These are phyloP conservation scores for Apodemia duryi DNA, from an alignment of 2,888 invertebrate genomes.

Conservation along the genomic window DNA sequence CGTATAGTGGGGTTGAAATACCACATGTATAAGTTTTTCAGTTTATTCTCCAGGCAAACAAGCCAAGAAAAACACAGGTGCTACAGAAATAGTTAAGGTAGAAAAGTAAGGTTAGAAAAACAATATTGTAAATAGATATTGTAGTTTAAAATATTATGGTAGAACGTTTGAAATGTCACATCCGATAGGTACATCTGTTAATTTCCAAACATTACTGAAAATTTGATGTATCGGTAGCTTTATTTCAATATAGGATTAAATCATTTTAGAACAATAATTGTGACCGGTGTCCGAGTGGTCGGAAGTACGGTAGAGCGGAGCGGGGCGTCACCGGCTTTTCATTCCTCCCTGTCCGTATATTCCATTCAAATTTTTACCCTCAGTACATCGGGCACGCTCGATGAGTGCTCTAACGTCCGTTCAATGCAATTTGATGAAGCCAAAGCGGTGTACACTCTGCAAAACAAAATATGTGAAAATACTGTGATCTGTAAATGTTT, in stretches of 20 bases:
- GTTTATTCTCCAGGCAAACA: no score
- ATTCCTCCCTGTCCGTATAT: conserved; percentile 52
- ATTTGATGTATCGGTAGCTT: conserved; percentile 40
- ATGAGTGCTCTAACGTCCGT: conserved; percentile 71
- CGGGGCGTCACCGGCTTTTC: conserved; percentile 49
- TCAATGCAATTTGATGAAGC: conserved; percentile 77
- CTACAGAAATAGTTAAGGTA: no score
- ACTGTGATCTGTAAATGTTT: neutral
- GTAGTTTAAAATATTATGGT: no score
- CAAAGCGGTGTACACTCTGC: conserved; percentile 44
- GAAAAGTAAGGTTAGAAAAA: no score
- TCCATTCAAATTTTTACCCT: conserved; percentile 78
- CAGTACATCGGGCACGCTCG: conserved; percentile 54
- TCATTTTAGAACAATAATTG: conserved; percentile 54
- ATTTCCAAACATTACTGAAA: no score
- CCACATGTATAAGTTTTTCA: no score
- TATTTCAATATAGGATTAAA: conserved; percentile 71
- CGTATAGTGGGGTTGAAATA: no score
- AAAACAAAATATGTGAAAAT: neutral
- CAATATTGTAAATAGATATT: no score
- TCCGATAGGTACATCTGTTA: no score
- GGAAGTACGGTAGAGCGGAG: conserved; percentile 55
- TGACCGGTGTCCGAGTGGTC: conserved; percentile 60
- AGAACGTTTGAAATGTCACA: no score
- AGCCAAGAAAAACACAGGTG: no score